phyloP scores from a whole-genome alignment of 2,797 vertebrate species.

The Melopsittacus undulatus region DNA sequence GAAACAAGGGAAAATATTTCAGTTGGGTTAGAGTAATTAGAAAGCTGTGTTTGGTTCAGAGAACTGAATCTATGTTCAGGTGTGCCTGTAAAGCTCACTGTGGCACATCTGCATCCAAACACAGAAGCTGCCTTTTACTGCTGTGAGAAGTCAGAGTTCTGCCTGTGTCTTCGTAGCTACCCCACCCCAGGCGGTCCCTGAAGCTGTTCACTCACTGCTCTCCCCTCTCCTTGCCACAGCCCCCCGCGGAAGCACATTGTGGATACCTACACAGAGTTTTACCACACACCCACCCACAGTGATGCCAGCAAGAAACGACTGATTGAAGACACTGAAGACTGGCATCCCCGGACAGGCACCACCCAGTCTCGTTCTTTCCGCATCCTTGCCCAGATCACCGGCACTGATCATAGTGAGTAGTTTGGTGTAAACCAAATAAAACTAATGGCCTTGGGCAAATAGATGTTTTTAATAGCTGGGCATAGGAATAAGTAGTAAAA shows the following conservation, averaged over 20 bases:
- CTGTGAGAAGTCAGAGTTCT: not conserved
- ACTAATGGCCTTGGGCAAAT: rapidly evolving
- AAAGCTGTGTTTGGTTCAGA: not conserved
- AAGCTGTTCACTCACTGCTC: not conserved
- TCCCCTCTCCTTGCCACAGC: slow-evolving; percentile 50
- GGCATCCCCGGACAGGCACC: slow-evolving; percentile 89
- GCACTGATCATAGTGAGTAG: slow-evolving; percentile 89
- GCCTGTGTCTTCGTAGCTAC: rapidly evolving
- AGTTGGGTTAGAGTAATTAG: not conserved
- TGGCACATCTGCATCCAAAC: not conserved
- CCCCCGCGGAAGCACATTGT: slow-evolving; percentile 82
- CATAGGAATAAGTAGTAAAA: rapidly evolving
- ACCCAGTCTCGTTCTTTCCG: slow-evolving; percentile 96
- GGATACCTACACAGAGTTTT: slow-evolving; percentile 88
- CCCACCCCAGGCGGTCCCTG: rapidly evolving
- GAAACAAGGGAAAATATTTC: not conserved
- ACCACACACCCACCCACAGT: slow-evolving; percentile 78
- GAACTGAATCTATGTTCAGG: not conserved
- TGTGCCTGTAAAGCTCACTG: not conserved
- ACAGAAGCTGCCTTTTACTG: rapidly evolving
- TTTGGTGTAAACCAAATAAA: rapidly evolving
- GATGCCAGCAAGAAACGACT: slow-evolving; percentile 95
- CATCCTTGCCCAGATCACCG: slow-evolving; percentile 96
- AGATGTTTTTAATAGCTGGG: not conserved
- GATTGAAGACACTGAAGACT: slow-evolving; percentile 96